These are phyloP conservation scores for Rhinogobius similis DNA, from an alignment of 2,113 vertebrate species.

Conservation along the genomic window DNA sequence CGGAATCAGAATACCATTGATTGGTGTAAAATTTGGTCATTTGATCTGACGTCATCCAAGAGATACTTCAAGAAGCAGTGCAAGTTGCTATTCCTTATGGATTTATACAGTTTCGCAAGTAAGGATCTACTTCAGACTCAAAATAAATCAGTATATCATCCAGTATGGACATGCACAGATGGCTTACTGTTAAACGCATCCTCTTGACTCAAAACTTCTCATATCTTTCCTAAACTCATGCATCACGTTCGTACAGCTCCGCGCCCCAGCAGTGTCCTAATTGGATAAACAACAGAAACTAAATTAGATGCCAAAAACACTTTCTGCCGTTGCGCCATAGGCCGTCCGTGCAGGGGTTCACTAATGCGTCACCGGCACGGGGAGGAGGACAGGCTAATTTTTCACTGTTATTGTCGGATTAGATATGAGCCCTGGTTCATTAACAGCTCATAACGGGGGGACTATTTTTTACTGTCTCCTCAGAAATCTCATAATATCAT, in stretches of 20 bases:
- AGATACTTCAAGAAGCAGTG: background rate
- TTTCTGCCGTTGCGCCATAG: conserved; percentile 11
- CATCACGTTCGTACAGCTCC: conserved; percentile 20
- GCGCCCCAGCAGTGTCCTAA: conserved; percentile 13
- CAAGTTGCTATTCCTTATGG: background rate
- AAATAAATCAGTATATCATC: conserved; percentile 27
- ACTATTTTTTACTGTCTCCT: conserved; percentile 12
- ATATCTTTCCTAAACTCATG: conserved; percentile 19
- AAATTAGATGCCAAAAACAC: background rate
- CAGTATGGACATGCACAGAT: conserved; percentile 10
- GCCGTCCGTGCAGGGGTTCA: conserved; percentile 10
- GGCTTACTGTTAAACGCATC: conserved; percentile 11
- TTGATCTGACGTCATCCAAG: background rate
- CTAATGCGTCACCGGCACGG: conserved; percentile 8
- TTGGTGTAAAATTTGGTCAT: too few relatives aligned
- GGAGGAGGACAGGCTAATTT: conserved; percentile 15
- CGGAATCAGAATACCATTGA: background rate
- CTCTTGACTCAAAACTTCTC: conserved; percentile 30
- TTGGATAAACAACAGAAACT: conserved; percentile 22
- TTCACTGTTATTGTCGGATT: conserved; percentile 15
- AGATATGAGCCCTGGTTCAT: conserved; percentile 12
- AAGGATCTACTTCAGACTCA: background rate
- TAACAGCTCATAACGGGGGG: conserved; percentile 17
- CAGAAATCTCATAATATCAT: conserved; percentile 13
- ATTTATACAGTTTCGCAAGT: background rate